Evolutionary conservation across 2,888 invertebrate genomes (phyloP).

Genomic region (Tachystola acroxantha): DNA sequence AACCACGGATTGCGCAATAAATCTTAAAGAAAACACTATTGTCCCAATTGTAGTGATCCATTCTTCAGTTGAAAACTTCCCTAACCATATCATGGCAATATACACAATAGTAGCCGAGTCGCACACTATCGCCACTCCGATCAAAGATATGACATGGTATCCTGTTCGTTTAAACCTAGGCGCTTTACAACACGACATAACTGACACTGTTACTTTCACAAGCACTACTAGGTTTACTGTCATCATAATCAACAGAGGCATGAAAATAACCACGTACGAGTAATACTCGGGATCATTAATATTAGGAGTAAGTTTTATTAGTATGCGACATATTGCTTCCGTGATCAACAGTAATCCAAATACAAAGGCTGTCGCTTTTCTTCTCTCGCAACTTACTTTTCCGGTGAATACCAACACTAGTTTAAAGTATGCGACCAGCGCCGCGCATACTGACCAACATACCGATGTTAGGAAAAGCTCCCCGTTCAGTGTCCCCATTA

Average conservation of each 20-base stretch:
- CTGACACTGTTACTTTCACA: conserved; percentile 4
- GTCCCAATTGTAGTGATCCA: not conserved
- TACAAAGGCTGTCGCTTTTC: conserved; percentile 5
- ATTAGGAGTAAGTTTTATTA: not conserved
- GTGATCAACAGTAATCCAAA: not conserved
- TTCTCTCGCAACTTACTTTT: conserved; percentile 3
- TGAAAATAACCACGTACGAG: not conserved
- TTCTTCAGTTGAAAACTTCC: too few relatives aligned
- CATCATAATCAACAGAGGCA: not conserved
- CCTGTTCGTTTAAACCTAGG: too few relatives aligned
- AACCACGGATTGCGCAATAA: conserved; percentile 1
- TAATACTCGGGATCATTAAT: not conserved
- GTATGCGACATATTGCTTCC: not conserved
- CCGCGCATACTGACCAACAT: conserved; percentile 5
- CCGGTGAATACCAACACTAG: conserved; percentile 1
- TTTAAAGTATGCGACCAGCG: conserved; percentile 6
- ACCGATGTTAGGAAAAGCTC: conserved; percentile 4
- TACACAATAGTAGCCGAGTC: conserved; percentile 1
- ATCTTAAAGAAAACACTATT: not conserved
- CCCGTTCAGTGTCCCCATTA: not conserved
- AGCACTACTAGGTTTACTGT: conserved; percentile 2
- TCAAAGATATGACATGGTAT: too few relatives aligned
- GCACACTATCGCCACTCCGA: conserved; percentile 4
- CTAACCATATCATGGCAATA: not conserved
- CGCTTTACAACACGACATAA: conserved; percentile 2